A percentile compares a stretch with the other conserved stretches of the same genome.
Evolutionary conservation across 2,797 vertebrate genomes (phyloP).

Genomic region (Zenarchopterus dispar): DNA sequence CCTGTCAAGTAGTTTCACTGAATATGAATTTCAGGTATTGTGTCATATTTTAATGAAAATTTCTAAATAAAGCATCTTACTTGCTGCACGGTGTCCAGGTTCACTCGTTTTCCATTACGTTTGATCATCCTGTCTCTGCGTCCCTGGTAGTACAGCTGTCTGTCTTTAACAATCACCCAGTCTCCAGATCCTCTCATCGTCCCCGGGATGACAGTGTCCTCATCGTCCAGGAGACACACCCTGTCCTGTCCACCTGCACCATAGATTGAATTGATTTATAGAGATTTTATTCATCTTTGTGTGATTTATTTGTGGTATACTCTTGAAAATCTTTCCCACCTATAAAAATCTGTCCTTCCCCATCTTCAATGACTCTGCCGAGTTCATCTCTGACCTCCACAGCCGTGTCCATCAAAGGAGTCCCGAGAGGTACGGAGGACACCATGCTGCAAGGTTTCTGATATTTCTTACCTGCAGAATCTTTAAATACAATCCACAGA

Average conservation of each 20-base stretch:
- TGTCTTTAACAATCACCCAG: constrained; percentile 83
- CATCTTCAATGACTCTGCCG: constrained; percentile 82
- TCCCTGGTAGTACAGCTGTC: constrained; percentile 87
- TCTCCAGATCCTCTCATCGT: constrained; percentile 94
- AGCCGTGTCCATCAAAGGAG: constrained; percentile 86
- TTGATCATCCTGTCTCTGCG: constrained; percentile 93
- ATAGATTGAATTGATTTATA: not conserved
- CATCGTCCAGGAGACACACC: constrained; percentile 90
- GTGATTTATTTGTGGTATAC: not conserved
- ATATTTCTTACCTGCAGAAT: not conserved
- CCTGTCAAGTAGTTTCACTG: no score
- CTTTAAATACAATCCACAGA: not conserved
- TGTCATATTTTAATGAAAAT: no score
- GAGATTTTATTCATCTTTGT: not conserved
- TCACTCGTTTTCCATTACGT: constrained; percentile 90
- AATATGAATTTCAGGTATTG: no score
- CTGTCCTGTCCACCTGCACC: constrained; percentile 88
- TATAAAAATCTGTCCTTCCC: constrained; percentile 93
- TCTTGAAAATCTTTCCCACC: constrained; percentile 74
- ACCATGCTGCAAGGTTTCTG: constrained; percentile 64
- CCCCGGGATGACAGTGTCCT: constrained; percentile 76
- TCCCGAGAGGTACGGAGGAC: constrained; percentile 85
- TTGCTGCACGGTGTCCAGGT: constrained; percentile 87
- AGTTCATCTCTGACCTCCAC: constrained; percentile 88
- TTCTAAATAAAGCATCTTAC: constrained; percentile 67